phyloP scores from a whole-genome alignment of 2,797 vertebrate species.

The Basileuterus tristriatus region DNA sequence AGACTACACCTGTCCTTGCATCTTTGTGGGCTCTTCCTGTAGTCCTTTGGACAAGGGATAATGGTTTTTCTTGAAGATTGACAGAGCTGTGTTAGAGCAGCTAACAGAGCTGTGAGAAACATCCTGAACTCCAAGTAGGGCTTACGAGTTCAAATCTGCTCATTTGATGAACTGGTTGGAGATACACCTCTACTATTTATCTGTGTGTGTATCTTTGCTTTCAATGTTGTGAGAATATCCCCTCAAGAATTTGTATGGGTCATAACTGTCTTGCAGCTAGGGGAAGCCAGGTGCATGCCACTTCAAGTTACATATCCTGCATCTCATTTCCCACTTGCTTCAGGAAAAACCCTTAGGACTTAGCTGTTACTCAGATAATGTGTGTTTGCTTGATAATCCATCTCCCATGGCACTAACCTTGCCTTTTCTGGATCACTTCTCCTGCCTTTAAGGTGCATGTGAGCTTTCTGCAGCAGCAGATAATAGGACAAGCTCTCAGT shows the following conservation, averaged over 20 bases:
- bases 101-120: background rate
- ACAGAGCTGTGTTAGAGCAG: background rate
- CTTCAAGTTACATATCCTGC: background rate
- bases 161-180: background rate
- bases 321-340: background rate
- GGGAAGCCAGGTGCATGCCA: fast-evolving
- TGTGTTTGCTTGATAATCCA: background rate
- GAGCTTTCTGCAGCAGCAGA: background rate
- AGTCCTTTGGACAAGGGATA: background rate
- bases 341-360: background rate
- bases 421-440: background rate
- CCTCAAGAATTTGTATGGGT: background rate
- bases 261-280: background rate
- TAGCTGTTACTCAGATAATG: background rate
- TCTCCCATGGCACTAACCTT: background rate
- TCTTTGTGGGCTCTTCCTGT: background rate
- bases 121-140: background rate
- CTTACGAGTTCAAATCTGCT: background rate
- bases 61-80: background rate
- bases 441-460: background rate
- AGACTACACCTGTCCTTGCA: background rate
- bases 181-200: background rate
- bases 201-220: background rate
- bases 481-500: background rate
- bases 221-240: background rate